phyloP scores from a whole-genome alignment of 2,888 invertebrate species.

The Orchestes rusci region DNA sequence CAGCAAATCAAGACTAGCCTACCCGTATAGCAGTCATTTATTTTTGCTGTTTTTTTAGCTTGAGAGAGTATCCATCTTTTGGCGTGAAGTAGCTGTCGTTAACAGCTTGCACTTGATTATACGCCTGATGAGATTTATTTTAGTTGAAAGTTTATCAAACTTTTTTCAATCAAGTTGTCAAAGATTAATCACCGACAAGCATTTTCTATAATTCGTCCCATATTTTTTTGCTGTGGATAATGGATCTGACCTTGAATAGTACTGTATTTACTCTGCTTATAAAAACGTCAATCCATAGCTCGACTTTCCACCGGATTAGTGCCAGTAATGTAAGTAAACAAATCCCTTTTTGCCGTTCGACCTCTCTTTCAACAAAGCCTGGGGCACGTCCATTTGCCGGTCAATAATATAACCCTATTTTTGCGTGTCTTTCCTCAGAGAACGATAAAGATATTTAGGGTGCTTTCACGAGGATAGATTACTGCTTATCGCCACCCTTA shows the following conservation, averaged over 20 bases:
- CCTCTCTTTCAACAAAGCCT: conserved; percentile 15
- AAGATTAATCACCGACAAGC: too few relatives aligned
- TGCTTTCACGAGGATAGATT: neutral
- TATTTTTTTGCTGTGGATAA: conserved; percentile 7
- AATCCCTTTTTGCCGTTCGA: conserved; percentile 22
- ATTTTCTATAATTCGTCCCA: neutral
- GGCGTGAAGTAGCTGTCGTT: too few relatives aligned
- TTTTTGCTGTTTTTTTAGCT: too few relatives aligned
- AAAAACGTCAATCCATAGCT: conserved; percentile 21
- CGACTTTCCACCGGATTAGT: conserved; percentile 22
- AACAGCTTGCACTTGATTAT: too few relatives aligned
- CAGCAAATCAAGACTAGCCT: too few relatives aligned
- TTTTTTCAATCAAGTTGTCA: too few relatives aligned
- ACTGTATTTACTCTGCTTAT: conserved; percentile 16
- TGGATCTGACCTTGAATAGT: conserved; percentile 14
- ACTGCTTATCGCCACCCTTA: too few relatives aligned
- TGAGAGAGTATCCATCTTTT: too few relatives aligned
- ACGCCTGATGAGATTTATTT: too few relatives aligned
- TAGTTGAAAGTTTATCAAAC: too few relatives aligned
- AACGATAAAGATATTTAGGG: conserved; percentile 12
- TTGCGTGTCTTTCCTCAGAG: conserved; percentile 12
- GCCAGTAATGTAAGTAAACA: conserved; percentile 23
- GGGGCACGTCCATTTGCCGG: conserved; percentile 18
- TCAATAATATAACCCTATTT: conserved; percentile 21
- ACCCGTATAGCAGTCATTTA: too few relatives aligned